These are phyloP conservation scores for Sylvicapra grimmia DNA, from an alignment of 2,113 vertebrate species.

Conservation along the genomic window DNA sequence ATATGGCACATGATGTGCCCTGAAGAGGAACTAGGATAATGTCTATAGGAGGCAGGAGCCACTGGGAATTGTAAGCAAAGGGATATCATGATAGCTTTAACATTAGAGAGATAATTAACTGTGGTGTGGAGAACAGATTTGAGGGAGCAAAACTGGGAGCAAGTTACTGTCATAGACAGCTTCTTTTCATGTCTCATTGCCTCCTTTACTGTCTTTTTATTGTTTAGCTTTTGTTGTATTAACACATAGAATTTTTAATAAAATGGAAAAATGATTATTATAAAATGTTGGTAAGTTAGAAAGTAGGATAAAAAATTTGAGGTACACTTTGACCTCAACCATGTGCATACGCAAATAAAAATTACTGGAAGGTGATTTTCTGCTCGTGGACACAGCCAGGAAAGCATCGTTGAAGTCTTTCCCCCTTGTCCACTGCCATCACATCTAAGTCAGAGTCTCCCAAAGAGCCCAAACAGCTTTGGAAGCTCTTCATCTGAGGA, in stretches of 20 bases:
- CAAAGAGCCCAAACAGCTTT: not conserved
- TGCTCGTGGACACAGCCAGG: accelerated
- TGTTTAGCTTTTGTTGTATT: not conserved
- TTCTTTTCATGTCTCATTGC: not conserved
- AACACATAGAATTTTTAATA: not conserved
- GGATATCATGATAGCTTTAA: not conserved
- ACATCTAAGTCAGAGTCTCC: not conserved
- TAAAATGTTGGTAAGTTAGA: not conserved
- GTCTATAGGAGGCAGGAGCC: not conserved
- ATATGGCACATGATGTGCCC: not conserved
- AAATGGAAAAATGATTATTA: not conserved
- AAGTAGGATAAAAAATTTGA: not conserved
- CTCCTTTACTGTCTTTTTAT: not conserved
- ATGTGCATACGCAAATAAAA: not conserved
- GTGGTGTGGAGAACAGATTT: not conserved
- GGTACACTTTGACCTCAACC: not conserved
- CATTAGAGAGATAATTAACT: not conserved
- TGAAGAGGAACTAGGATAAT: not conserved
- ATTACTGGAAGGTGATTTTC: not conserved
- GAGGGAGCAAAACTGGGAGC: not conserved
- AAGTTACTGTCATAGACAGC: not conserved
- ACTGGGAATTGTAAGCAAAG: not conserved
- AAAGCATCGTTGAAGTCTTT: not conserved
- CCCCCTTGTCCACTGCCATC: not conserved
- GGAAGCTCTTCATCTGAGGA: not conserved